Evolutionary conservation across 2,113 vertebrate species (phyloP).

Genomic region (Trogon surrucura): DNA sequence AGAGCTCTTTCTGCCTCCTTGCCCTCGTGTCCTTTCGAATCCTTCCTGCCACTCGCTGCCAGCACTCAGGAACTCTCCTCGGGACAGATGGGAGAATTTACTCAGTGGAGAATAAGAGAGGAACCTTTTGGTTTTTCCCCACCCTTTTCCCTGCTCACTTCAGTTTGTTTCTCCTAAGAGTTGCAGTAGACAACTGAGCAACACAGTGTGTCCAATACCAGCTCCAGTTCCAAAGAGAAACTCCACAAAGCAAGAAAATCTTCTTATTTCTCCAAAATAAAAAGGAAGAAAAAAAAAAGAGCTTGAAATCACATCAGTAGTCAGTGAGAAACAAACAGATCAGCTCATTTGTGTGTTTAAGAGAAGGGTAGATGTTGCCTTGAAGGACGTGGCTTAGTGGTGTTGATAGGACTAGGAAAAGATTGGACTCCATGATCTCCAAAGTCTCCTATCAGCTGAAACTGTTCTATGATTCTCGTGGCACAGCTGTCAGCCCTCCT

Average conservation of each 20-base stretch:
- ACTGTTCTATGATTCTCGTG: too few species aligned
- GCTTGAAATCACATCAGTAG: not conserved
- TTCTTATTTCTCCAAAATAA: not conserved
- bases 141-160: not conserved
- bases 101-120: not conserved
- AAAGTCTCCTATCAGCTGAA: too few species aligned
- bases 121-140: not conserved
- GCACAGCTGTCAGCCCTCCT: rapidly evolving
- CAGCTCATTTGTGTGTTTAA: not conserved
- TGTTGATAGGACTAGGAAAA: too few species aligned
- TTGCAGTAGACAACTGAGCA: not conserved
- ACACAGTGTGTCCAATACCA: not conserved
- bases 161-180: not conserved
- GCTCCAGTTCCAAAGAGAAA: not conserved
- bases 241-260: not conserved
- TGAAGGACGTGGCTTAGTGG: too few species aligned
- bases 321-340: not conserved
- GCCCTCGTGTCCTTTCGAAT: not conserved
- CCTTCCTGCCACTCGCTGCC: not conserved
- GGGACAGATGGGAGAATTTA: not conserved
- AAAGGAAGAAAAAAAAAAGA: not conserved
- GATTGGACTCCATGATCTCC: too few species aligned
- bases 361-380: too few species aligned
- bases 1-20: not conserved
- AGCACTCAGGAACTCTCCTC: not conserved